Base-by-base conservation (phyloP, 1,140 invertebrate species). In the Paraescarpia echinospica region DNA sequence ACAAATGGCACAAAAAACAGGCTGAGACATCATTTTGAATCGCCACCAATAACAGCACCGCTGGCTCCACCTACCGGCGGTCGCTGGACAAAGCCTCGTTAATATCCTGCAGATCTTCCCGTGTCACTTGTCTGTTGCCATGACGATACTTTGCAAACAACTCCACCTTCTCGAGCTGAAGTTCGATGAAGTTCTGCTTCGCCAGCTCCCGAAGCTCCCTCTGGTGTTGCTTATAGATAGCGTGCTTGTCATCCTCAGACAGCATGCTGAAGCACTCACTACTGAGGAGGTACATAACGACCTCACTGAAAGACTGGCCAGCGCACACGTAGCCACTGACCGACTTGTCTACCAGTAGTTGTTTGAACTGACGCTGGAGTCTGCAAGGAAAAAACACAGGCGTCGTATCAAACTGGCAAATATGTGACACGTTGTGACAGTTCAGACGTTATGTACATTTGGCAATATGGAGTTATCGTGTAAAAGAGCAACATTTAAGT, bases 201-300 rank as follows among this genome's bases (percentile, higher is more conserved):
- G 99, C 98, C 95, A 98, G 97, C 94, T 98, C 97, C 95, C 98
- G 98, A 91, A 99, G 97, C 95, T 99, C 98, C 94, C 41, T 97
- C 96, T 99, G 99, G 96, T 99, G 98, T 93, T 98, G 97, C 94
- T 99, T 98, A 96, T 99, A 99, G 94, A 99, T 99, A 94, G 98
- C 97, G 95, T 98, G 97, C 95, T 98, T 98, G 95, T 99, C 98
- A 91, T 98, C 97, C 95, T 99, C 98, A 0, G 98, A 97, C 34
- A 99, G 96, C 0, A 98, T 97, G 94, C 99, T 98, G 95, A 98
- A 99, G 95, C 98, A 99, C 95, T 99, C 98, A 41, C 98, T 97
- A 0, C 98, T 99, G 97, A 99, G 98, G 95, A 99, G 98, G 88
- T 99, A 97, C 12, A 99, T 98, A 93, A 98, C 97, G 48, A 99